Evolutionary conservation across 2,888 invertebrate genomes (phyloP).

Genomic region (Drosophila diplacantha): DNA sequence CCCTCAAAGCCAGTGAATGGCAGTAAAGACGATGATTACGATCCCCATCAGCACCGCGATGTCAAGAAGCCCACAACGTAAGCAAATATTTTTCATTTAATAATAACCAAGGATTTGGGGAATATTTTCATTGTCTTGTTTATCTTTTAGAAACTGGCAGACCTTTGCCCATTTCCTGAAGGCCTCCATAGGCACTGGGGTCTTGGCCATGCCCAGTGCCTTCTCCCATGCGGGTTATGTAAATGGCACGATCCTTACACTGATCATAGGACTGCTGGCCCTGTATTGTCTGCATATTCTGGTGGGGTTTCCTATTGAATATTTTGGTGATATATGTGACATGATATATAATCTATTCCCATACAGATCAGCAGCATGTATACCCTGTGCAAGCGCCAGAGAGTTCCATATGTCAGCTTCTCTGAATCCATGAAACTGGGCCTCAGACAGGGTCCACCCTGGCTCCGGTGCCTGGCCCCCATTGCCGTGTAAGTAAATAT

Average conservation of each 20-base stretch:
- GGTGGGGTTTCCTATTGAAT: constrained; percentile 78
- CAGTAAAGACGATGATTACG: constrained; percentile 80
- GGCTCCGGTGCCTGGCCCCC: constrained; percentile 81
- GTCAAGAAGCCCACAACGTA: constrained; percentile 86
- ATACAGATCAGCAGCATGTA: constrained; percentile 74
- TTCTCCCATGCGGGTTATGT: constrained; percentile 92
- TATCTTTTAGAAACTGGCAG: constrained; percentile 86
- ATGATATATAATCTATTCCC: not conserved
- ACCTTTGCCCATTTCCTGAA: constrained; percentile 95
- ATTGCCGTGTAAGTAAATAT: constrained; percentile 78
- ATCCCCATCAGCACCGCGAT: constrained; percentile 88
- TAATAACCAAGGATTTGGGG: not conserved
- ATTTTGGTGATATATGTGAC: not conserved
- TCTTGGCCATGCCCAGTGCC: constrained; percentile 94
- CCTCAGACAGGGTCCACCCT: constrained; percentile 85
- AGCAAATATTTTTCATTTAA: constrained; percentile 59
- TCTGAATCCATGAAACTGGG: constrained; percentile 90
- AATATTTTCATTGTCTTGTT: not conserved
- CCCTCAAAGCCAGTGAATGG: constrained; percentile 25
- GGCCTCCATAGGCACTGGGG: constrained; percentile 97
- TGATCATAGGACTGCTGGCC: constrained; percentile 91
- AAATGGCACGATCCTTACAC: constrained; percentile 90
- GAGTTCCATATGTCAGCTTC: constrained; percentile 88
- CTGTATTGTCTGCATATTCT: constrained; percentile 97
- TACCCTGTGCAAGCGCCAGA: constrained; percentile 80